Conservation (phyloP, 2,797 vertebrate genomes). For the Acrocephalus scirpaceus region DNA sequence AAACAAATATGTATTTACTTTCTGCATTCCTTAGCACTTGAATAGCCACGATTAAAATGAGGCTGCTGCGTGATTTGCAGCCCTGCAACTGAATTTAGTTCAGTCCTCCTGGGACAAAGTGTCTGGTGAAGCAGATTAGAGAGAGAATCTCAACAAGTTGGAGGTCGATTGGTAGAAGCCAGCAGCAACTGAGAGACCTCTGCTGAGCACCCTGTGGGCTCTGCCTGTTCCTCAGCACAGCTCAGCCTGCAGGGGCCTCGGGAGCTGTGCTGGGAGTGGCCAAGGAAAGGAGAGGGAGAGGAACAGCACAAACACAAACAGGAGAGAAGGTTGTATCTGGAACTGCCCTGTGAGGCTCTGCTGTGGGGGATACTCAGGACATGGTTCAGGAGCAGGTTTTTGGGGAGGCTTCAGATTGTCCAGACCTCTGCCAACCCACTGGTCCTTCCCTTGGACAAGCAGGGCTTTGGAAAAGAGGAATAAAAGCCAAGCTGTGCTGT, state of each 20-base stretch:
- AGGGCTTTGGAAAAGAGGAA: neutral
- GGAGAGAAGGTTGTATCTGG: neutral
- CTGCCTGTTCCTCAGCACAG: neutral
- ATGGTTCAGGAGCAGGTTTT: neutral
- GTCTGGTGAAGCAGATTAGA: slow-evolving; percentile 27
- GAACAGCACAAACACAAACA: neutral
- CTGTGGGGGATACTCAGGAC: neutral
- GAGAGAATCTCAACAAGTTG: slow-evolving; percentile 25
- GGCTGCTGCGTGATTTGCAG: slow-evolving; percentile 40
- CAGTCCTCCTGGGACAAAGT: slow-evolving; percentile 18
- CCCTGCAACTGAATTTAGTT: slow-evolving; percentile 16
- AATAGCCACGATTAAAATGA: slow-evolving; percentile 43
- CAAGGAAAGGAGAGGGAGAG: neutral
- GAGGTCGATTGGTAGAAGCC: neutral
- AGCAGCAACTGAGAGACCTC: neutral
- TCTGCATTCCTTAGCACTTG: slow-evolving; percentile 47
- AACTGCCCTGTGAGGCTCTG: neutral
- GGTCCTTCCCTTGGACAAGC: neutral
- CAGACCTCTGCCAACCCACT: neutral
- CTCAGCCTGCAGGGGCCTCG: neutral
- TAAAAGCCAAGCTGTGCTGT: neutral
- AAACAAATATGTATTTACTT: slow-evolving; percentile 52
- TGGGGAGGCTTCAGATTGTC: neutral
- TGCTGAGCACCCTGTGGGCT: neutral
- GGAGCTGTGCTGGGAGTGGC: neutral